Conservation (phyloP, 1,140 invertebrate genomes). For the Neodiprion fabricii region DNA sequence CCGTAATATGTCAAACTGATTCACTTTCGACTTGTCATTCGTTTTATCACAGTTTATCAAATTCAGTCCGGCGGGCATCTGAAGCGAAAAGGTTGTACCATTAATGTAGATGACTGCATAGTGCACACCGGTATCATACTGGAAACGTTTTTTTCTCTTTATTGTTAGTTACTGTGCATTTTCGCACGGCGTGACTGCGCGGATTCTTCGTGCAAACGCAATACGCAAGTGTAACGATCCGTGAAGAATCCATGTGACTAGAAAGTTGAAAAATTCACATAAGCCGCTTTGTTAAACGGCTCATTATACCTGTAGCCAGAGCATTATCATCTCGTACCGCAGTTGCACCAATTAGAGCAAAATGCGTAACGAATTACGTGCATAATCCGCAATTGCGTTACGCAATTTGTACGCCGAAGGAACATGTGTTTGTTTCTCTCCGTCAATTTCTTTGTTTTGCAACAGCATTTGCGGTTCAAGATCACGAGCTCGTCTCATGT, state of each 20-base stretch:
- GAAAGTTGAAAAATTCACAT: constrained; percentile 1
- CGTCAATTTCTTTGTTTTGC: neutral
- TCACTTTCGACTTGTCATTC: too few species aligned
- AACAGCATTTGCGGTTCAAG: too few species aligned
- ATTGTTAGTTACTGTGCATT: neutral
- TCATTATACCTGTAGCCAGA: neutral
- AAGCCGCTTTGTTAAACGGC: neutral
- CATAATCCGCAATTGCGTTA: neutral
- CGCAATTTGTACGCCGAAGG: neutral
- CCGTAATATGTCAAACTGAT: too few species aligned
- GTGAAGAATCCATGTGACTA: neutral
- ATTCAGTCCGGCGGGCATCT: too few species aligned
- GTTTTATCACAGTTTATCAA: too few species aligned
- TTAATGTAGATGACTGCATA: too few species aligned
- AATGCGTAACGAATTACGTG: neutral
- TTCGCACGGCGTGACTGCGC: neutral
- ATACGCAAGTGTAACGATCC: neutral
- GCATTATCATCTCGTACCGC: neutral
- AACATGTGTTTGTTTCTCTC: too few species aligned
- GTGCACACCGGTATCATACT: too few species aligned
- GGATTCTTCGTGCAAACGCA: neutral
- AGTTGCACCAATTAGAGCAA: neutral
- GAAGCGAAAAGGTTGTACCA: too few species aligned
- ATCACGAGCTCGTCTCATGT: too few species aligned
- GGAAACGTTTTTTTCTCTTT: too few species aligned